Evolutionary conservation across 2,888 invertebrate species (phyloP), one percentile per base, ranked within the genome.

Genomic region (Lampropteryx suffumata): DNA sequence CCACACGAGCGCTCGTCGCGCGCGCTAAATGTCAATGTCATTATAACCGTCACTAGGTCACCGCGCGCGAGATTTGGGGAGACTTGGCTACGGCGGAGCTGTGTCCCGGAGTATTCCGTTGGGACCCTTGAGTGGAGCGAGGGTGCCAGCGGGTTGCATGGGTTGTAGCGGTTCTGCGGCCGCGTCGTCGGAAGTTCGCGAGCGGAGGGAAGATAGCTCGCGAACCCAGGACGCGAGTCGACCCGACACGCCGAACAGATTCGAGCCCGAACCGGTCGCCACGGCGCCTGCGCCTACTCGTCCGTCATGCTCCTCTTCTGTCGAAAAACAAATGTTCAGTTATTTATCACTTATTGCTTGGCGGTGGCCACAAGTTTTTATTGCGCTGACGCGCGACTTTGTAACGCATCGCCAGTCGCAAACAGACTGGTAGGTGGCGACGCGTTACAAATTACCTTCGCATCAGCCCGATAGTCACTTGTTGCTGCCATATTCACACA

Each of bases 151-250:
- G 40, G 55, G 52, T 28, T 39, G 58, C 54, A 71, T 62, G 57
- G 75, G 74, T 65, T 73, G 75, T 62, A 74, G 65, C 35, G 74
- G 65, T 61, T 69, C 74, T 34, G 74, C 85, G 52, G 86, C 85
- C 34, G 84, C 85, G 77, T 84, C 85, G 73, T 83, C 80, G 13
- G 77, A 73, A 34, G 69, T 57, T 57, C 84, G 82, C 69, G 82
- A 79, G 51, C 86, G 84, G 71, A 86, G 81, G 55, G 86, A 84
- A 14, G 88, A 83, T 71, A 90, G 78, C 73, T 89, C 88, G 70
- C 88, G 88, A 68, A 89, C 89, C 90, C 90, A 90, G 58, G 87
- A 86, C 53, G 89, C 88, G 34, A 90, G 83, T 5, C 89, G 85
- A 5, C 89, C 89, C 61, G 89, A 87, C 76, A 89, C 87, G 58